phyloP scores from a whole-genome alignment of 2,888 invertebrate genomes.

The Apantesis nais region DNA sequence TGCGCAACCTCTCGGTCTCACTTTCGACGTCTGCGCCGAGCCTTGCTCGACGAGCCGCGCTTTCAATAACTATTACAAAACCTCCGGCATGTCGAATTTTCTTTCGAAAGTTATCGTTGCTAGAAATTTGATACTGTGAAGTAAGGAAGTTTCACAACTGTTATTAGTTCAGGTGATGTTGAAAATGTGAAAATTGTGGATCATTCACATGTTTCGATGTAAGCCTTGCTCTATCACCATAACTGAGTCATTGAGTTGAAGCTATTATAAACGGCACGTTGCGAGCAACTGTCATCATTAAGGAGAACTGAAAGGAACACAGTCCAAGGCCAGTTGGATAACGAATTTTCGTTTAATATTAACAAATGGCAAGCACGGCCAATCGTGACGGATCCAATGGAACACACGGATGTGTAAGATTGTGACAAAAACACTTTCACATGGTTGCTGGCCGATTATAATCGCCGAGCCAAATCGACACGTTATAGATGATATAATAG shows the following conservation, averaged over 20 bases:
- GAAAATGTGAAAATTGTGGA: slow-evolving; percentile 39
- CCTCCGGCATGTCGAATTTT: slow-evolving; percentile 78
- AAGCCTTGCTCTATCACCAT: slow-evolving; percentile 63
- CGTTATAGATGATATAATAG: slow-evolving; percentile 67
- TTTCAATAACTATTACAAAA: slow-evolving; percentile 81
- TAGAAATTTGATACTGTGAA: slow-evolving; percentile 57
- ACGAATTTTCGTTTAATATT: slow-evolving; percentile 85
- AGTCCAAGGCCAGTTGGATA: slow-evolving; percentile 82
- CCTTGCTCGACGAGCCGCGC: slow-evolving; percentile 71
- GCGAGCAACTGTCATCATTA: slow-evolving; percentile 82
- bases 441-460: slow-evolving; percentile 50
- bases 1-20: slow-evolving; percentile 84
- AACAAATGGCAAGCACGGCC: slow-evolving; percentile 78
- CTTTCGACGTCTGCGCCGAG: slow-evolving; percentile 79
- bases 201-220: slow-evolving; percentile 34
- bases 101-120: slow-evolving; percentile 73
- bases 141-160: slow-evolving; percentile 51
- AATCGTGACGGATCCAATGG: slow-evolving; percentile 76
- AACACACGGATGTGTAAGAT: slow-evolving; percentile 71
- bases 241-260: slow-evolving; percentile 63
- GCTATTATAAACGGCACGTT: slow-evolving; percentile 76
- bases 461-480: slow-evolving; percentile 65
- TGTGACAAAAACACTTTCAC: slow-evolving; percentile 73
- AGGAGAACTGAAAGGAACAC: slow-evolving; percentile 82
- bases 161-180: slow-evolving; percentile 35